These are phyloP conservation scores for Deilephila elpenor DNA, from an alignment of 2,888 invertebrate species.

Conservation along the genomic window DNA sequence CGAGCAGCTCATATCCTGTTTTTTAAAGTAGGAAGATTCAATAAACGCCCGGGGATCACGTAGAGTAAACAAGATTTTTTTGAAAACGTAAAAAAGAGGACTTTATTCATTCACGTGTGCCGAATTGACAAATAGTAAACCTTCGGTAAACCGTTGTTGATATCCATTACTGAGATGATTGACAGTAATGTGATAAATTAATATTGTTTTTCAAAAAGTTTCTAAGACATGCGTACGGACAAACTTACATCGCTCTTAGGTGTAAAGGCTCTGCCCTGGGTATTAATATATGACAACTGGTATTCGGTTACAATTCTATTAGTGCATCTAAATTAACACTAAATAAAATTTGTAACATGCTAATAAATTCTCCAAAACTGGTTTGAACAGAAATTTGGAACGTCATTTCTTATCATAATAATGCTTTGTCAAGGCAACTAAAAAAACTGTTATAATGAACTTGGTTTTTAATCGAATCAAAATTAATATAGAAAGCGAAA, in stretches of 20 bases:
- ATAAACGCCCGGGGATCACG: conserved; percentile 15
- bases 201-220: too few relatives aligned
- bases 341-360: too few relatives aligned
- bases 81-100: not conserved
- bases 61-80: conserved; percentile 23
- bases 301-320: too few relatives aligned
- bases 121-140: not conserved
- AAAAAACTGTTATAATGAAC: not conserved
- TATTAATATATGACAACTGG: too few relatives aligned
- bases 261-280: too few relatives aligned
- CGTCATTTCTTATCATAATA: too few relatives aligned
- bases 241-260: too few relatives aligned
- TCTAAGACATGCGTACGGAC: too few relatives aligned
- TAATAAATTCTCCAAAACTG: too few relatives aligned
- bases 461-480: not conserved
- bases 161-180: not conserved
- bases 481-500: not conserved
- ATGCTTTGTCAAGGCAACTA: too few relatives aligned
- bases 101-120: not conserved
- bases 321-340: too few relatives aligned
- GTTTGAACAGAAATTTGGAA: too few relatives aligned
- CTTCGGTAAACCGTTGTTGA: not conserved
- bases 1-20: conserved; percentile 16
- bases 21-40: conserved; percentile 24
- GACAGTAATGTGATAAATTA: not conserved